Conservation (phyloP, 2,113 vertebrate species). For the Micromys minutus region DNA sequence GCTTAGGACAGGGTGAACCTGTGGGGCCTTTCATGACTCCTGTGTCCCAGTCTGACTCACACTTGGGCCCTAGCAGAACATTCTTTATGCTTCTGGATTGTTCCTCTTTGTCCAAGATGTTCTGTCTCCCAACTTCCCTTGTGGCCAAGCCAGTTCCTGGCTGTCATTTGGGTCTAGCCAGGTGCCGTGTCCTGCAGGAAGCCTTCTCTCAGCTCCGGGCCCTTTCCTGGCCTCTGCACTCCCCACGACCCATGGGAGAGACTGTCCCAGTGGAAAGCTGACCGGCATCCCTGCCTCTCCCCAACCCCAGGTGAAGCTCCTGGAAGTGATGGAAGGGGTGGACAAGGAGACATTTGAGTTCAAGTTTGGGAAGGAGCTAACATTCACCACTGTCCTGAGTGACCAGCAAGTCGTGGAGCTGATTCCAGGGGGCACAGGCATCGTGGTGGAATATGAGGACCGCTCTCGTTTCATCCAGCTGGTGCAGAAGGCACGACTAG, state of each 20-base stretch:
- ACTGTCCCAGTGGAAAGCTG: neutral
- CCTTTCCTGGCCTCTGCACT: neutral
- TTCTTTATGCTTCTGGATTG: constrained; percentile 23
- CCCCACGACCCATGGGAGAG: neutral
- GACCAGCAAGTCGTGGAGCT: constrained; percentile 93
- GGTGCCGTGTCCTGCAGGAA: neutral
- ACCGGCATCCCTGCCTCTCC: neutral
- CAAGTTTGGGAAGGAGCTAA: constrained; percentile 96
- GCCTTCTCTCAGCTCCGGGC: neutral
- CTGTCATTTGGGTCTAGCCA: neutral
- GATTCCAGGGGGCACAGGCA: constrained; percentile 90
- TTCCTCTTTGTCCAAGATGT: constrained; percentile 16
- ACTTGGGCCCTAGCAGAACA: neutral
- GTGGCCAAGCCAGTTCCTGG: neutral
- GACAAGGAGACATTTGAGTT: constrained; percentile 97
- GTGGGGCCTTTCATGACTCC: neutral
- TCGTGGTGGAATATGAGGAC: constrained; percentile 92
- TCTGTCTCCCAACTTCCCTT: constrained; percentile 15
- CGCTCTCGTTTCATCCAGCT: constrained; percentile 92
- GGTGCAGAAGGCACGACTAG: constrained; percentile 93
- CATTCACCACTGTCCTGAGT: constrained; percentile 94
- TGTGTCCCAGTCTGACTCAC: neutral
- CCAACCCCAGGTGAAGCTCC: constrained; percentile 91
- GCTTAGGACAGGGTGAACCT: neutral
- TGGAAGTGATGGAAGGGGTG: constrained; percentile 98